These are phyloP conservation scores for Sylvietta virens DNA, from an alignment of 2,113 vertebrate genomes.

Conservation along the genomic window DNA sequence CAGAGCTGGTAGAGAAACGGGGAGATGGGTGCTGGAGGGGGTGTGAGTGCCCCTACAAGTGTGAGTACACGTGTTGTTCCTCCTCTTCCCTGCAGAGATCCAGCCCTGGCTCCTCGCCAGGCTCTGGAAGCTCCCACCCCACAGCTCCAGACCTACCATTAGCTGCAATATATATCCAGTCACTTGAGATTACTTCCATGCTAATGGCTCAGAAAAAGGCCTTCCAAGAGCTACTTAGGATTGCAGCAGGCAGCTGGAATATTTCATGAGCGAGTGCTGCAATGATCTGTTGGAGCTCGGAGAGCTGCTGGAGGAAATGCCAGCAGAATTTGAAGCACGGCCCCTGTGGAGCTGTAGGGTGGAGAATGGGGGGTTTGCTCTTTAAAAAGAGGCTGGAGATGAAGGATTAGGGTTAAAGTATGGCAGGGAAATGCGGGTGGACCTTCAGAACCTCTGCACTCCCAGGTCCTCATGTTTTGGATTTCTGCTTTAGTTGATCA, in stretches of 20 bases:
- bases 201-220: constrained; percentile 53
- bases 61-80: neutral
- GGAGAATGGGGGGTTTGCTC: neutral
- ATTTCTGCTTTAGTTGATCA: neutral
- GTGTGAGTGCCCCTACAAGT: neutral
- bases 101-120: constrained; percentile 7
- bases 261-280: neutral
- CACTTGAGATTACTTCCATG: constrained; percentile 50
- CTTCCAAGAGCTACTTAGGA: constrained; percentile 34
- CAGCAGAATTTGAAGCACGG: neutral
- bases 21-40: neutral
- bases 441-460: neutral
- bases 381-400: neutral
- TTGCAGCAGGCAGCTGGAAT: constrained; percentile 12
- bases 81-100: neutral
- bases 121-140: neutral
- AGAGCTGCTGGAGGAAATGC: neutral
- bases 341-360: neutral
- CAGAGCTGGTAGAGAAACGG: neutral
- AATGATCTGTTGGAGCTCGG: neutral
- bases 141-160: constrained; percentile 15
- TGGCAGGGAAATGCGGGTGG: neutral
- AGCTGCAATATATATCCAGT: constrained; percentile 29
- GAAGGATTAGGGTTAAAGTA: neutral
- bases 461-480: neutral